Percentiles rank a stretch among this genome's conserved stretches.
Conservation (phyloP, 2,797 vertebrate species). For the Phoxinus dragarum region DNA sequence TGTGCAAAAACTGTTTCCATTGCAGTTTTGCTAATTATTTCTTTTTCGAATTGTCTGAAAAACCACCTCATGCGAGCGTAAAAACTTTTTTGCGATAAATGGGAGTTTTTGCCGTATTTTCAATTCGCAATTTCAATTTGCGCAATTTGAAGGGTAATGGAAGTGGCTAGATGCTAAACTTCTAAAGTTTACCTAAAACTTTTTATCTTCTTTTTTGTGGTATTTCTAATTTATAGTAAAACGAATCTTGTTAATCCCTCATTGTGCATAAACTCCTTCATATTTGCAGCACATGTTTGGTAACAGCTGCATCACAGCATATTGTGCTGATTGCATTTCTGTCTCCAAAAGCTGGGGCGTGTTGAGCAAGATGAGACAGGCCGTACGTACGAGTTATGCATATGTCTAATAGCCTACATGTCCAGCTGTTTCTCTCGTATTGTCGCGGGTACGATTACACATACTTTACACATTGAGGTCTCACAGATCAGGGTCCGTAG, state of each 20-base stretch:
- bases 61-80: too few relatives aligned
- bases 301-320: slow-evolving; percentile 33
- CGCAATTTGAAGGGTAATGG: too few relatives aligned
- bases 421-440: slow-evolving; percentile 52
- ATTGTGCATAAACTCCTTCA: neutral
- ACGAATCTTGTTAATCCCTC: neutral
- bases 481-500: neutral
- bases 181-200: neutral
- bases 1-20: too few relatives aligned
- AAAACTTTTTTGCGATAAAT: too few relatives aligned
- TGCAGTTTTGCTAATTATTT: too few relatives aligned
- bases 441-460: slow-evolving; percentile 45
- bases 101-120: too few relatives aligned
- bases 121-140: too few relatives aligned
- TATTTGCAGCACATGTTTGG: slow-evolving; percentile 1
- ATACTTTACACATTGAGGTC: slow-evolving; percentile 37
- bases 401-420: slow-evolving; percentile 24
- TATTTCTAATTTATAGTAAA: slow-evolving; percentile 8
- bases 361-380: slow-evolving; percentile 38
- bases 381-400: slow-evolving; percentile 17
- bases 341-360: slow-evolving; percentile 40
- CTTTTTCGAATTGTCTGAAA: too few relatives aligned
- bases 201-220: neutral
- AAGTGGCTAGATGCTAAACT: neutral
- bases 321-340: slow-evolving; percentile 25